Percentiles rank a stretch among this genome's conserved stretches.
phyloP scores from a whole-genome alignment of 2,113 vertebrate species.

The Mesembrinibis cayennensis region DNA sequence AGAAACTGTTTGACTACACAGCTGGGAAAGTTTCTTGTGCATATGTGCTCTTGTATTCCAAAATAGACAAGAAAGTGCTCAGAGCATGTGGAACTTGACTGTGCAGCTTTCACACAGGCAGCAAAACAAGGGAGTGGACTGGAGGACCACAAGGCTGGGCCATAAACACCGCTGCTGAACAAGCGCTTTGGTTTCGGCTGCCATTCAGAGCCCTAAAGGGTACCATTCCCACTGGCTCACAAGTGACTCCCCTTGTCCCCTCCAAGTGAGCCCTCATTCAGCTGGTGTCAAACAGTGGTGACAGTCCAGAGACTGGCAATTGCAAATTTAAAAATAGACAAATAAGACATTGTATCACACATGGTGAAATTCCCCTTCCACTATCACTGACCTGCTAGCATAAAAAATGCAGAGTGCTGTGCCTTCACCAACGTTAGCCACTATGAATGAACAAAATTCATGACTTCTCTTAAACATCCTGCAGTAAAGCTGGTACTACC shows the following conservation, averaged over 20 bases:
- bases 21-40: neutral
- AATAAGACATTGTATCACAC: neutral
- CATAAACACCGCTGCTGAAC: neutral
- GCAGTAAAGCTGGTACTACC: neutral
- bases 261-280: neutral
- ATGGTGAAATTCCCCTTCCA: neutral
- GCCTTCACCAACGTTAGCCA: neutral
- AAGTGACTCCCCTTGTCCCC: neutral
- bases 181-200: neutral
- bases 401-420: neutral
- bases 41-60: neutral
- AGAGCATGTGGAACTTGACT: neutral
- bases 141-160: neutral
- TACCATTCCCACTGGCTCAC: neutral
- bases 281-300: neutral
- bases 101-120: neutral
- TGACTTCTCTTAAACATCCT: neutral
- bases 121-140: neutral
- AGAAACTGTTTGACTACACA: neutral
- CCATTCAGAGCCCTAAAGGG: neutral
- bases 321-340: neutral
- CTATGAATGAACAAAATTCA: neutral
- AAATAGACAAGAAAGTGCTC: neutral
- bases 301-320: neutral
- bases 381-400: neutral